phyloP scores from a whole-genome alignment of 2,113 vertebrate genomes.

The Chloropsis hardwickii region DNA sequence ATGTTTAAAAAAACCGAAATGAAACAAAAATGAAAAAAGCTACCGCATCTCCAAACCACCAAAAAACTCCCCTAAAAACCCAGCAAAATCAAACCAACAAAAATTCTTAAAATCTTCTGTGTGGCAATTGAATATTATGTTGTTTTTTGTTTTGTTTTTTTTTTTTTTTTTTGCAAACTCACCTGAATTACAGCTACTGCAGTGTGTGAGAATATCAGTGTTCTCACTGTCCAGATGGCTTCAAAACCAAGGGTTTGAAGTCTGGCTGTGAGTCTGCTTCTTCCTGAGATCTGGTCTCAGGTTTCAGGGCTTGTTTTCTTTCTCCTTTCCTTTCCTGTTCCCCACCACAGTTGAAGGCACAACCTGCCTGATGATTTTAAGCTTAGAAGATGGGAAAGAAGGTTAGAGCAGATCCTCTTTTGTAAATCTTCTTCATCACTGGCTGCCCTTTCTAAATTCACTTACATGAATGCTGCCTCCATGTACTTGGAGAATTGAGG shows the following conservation, averaged over 20 bases:
- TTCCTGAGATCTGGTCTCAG: background rate
- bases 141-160: too few species aligned
- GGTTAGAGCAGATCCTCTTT: background rate
- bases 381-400: background rate
- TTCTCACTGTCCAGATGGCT: background rate
- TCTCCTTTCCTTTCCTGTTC: background rate
- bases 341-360: background rate
- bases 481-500: background rate
- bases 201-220: background rate
- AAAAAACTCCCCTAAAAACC: background rate
- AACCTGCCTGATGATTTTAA: background rate
- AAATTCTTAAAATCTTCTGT: background rate
- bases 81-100: background rate
- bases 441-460: background rate
- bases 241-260: background rate
- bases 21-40: background rate
- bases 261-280: background rate
- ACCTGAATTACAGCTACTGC: background rate
- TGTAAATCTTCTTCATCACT: background rate
- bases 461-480: background rate
- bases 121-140: background rate
- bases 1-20: background rate
- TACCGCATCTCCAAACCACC: too few species aligned
- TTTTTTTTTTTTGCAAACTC: background rate
- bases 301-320: background rate